Evolutionary conservation across 2,888 invertebrate species (phyloP).

Genomic region (Rhagonycha fulva): DNA sequence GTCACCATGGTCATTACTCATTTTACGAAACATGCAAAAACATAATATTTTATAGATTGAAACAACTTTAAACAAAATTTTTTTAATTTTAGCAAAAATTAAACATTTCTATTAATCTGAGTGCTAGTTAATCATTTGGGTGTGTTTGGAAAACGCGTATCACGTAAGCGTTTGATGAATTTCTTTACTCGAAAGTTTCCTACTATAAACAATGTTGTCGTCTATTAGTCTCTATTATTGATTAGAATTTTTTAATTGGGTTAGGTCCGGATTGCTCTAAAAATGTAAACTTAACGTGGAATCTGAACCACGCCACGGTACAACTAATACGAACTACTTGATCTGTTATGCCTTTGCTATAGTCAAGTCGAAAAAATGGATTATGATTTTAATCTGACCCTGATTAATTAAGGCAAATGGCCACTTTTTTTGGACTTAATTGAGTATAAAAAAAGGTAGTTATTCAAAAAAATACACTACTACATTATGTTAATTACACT

Average conservation of each 20-base stretch:
- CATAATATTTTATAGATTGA: conserved; percentile 15
- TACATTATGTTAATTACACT: neutral
- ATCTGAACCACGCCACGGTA: too few relatives aligned
- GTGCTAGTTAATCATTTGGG: neutral
- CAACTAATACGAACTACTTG: too few relatives aligned
- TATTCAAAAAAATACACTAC: neutral
- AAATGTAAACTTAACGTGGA: too few relatives aligned
- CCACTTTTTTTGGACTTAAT: neutral
- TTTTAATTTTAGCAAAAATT: neutral
- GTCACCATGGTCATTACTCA: conserved; percentile 20
- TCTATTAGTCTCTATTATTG: neutral
- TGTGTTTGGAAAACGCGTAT: neutral
- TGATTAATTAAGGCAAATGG: neutral
- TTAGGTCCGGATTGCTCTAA: too few relatives aligned
- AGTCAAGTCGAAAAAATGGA: neutral
- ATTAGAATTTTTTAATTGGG: too few relatives aligned
- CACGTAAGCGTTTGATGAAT: neutral
- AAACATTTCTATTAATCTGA: neutral
- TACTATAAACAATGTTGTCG: neutral
- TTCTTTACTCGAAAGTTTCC: neutral
- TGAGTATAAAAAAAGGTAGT: neutral
- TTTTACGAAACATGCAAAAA: conserved; percentile 12
- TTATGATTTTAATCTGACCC: neutral
- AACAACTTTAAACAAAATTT: neutral
- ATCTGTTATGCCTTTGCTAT: too few relatives aligned